Evolutionary conservation across 2,113 vertebrate species (phyloP).

Genomic region (Scartelaos histophorus): DNA sequence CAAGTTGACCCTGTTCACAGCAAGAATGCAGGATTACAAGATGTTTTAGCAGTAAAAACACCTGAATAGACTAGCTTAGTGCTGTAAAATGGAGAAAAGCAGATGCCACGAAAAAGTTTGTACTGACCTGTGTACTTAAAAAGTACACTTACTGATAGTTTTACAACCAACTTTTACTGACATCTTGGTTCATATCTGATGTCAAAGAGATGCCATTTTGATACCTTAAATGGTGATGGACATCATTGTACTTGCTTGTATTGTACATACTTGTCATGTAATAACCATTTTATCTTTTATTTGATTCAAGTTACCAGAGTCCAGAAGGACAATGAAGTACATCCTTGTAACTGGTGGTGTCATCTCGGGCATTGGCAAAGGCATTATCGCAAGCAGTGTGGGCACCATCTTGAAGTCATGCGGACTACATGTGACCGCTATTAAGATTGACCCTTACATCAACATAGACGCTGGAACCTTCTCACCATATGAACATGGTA

Average conservation of each 20-base stretch:
- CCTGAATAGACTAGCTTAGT: too few relatives aligned
- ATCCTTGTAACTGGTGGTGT: slow-evolving; percentile 97
- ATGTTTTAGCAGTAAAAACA: too few relatives aligned
- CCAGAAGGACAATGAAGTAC: slow-evolving; percentile 87
- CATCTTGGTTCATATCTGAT: too few relatives aligned
- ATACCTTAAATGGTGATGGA: too few relatives aligned
- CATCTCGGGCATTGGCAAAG: slow-evolving; percentile 97
- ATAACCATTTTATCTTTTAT: neutral
- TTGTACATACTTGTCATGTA: neutral
- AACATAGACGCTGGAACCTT: slow-evolving; percentile 97
- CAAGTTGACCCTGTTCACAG: too few relatives aligned
- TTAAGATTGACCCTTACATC: slow-evolving; percentile 97
- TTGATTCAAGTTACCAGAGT: slow-evolving; percentile 18
- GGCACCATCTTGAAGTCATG: slow-evolving; percentile 97
- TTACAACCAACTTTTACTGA: too few relatives aligned
- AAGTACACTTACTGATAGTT: too few relatives aligned
- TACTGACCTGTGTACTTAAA: too few relatives aligned
- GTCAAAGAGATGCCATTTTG: too few relatives aligned
- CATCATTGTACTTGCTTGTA: neutral
- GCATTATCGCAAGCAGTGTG: slow-evolving; percentile 96
- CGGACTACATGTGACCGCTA: slow-evolving; percentile 91
- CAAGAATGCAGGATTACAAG: too few relatives aligned
- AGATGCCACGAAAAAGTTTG: too few relatives aligned
- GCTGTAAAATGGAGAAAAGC: too few relatives aligned
- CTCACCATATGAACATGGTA: slow-evolving; percentile 96